These are phyloP conservation scores for Gryllus bimaculatus DNA, from an alignment of 1,140 invertebrate species.

Conservation along the genomic window DNA sequence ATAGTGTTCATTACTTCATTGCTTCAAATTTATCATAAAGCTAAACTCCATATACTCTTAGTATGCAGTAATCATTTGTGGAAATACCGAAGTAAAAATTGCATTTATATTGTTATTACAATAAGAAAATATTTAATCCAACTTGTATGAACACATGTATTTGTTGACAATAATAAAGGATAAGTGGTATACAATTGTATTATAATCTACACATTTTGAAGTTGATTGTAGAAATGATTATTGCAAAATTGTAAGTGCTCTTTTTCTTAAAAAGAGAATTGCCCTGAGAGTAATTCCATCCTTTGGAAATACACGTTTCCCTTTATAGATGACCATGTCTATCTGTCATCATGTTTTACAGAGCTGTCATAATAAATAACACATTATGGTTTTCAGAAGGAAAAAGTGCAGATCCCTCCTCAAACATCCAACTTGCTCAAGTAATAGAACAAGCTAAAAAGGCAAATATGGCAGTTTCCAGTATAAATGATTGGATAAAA, in stretches of 20 bases:
- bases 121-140: too few species aligned
- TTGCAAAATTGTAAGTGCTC: neutral
- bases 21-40: neutral
- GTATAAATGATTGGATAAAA: constrained; percentile 48
- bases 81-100: neutral
- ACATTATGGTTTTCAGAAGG: constrained; percentile 34
- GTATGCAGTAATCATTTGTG: neutral
- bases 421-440: constrained; percentile 43
- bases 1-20: neutral
- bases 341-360: too few species aligned
- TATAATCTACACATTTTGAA: too few species aligned
- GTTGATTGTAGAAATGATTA: too few species aligned
- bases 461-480: constrained; percentile 46
- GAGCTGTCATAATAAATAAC: too few species aligned
- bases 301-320: neutral
- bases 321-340: neutral
- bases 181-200: too few species aligned
- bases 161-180: too few species aligned
- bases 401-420: constrained; percentile 41
- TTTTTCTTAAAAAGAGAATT: neutral
- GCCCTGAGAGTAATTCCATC: neutral
- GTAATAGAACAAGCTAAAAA: constrained; percentile 48
- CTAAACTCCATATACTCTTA: neutral
- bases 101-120: neutral
- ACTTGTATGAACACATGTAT: too few species aligned